Evolutionary conservation across 2,797 vertebrate species (phyloP).

Genomic region (Onychomys leucogaster): DNA sequence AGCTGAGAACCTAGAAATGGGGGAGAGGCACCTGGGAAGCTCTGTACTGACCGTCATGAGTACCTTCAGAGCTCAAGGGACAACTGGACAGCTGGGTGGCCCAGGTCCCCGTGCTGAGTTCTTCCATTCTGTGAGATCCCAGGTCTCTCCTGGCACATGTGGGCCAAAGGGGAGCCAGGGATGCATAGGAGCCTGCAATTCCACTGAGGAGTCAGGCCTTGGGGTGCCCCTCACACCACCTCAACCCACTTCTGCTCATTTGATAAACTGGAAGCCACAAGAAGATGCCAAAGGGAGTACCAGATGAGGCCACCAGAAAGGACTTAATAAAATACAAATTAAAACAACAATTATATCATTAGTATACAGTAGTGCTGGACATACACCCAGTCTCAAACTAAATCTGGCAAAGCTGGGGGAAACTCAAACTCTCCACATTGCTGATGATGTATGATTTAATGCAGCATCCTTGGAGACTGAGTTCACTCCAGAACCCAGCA

Average conservation of each 20-base stretch:
- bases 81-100: neutral
- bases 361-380: neutral
- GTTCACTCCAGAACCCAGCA: neutral
- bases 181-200: neutral
- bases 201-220: neutral
- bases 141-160: neutral
- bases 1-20: neutral
- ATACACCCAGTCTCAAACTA: neutral
- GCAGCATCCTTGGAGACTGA: neutral
- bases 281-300: neutral
- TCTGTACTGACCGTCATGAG: too few species aligned
- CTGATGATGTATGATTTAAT: neutral
- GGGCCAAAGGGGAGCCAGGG: too few species aligned
- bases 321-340: neutral
- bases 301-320: neutral
- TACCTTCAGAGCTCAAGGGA: neutral
- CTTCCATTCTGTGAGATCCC: neutral
- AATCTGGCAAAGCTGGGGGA: neutral
- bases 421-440: neutral
- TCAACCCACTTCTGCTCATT: neutral
- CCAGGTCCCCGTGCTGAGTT: neutral
- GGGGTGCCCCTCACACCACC: neutral
- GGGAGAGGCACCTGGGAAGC: neutral
- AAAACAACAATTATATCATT: neutral
- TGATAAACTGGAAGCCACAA: constrained; percentile 4